Evolutionary conservation across 2,113 vertebrate genomes (phyloP), one percentile per base, ranked within the genome.

Genomic region (Numida meleagris): DNA sequence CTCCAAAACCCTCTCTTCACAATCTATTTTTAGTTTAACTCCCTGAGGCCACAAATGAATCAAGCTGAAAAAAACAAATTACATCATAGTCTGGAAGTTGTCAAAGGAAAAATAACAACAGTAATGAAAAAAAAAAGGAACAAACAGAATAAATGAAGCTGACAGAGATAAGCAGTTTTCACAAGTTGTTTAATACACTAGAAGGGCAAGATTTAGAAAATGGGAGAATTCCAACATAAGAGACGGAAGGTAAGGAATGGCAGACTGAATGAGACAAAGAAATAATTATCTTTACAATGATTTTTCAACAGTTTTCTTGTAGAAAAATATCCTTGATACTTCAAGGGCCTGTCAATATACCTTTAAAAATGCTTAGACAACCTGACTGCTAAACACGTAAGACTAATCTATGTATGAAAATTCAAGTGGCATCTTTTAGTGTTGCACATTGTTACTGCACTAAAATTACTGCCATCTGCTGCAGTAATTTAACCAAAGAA

Each of bases 161-260:
- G 66, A 48, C 48, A 70, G 61, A 70, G 5, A 57, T n/a, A 25
- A 10, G 1, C 12, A 23, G 48, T 42, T 65, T 86, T 85, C n/a
- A 83, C 33, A 78, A 38, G 3, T 14, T 36, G 38, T 21, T 75
- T 59, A 45, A 50, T 29, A 38, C 7, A 18, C 5, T 16, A 58
- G 45, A 76, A 50, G 2, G 5, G 10, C 12, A 88, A 68, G 50
- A 80, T 62, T 58, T 48, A 45, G 23, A 71, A 74, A 83, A 38
- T 19, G 1, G 75, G 5, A 59, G 31, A 75, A 77, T 82, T 85
- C 6, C 50, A 70, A 46, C 0, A 0, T 48, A 29, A 46, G 1
- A 33, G 38, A 75, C 55, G 15, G 42, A 70, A 55, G 9, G 19
- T 58, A 50, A 65, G 16, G 15, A 86, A 86, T 58, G 14, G 15